Base-by-base conservation (phyloP, 2,888 invertebrate species). In the Caenorhabditis doughertyi region DNA sequence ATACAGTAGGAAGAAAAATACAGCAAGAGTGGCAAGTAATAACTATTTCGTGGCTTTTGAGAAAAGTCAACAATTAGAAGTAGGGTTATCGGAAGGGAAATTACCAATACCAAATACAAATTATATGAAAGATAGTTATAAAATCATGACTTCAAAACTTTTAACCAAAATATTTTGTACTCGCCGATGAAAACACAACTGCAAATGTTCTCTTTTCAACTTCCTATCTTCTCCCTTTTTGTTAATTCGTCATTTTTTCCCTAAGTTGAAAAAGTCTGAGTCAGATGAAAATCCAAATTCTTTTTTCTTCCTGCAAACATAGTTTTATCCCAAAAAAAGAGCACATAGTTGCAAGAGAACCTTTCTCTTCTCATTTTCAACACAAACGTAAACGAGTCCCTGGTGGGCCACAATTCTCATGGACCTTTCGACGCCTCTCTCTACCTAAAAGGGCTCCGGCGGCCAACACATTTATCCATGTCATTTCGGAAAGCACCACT, bases 391-490 rank as follows among this genome's bases (percentile, higher is more conserved):
- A 76, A 76, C 49, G 67, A 49, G 67, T 76, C 76, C 76, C 76
- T 25, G 49, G 76, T 68, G 76, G 49, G 60, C 67, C 60, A 76
- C 68, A 76, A 76, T 76, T 76, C 60, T 68, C 49, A 60, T 76
- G 67, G 76, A 76, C 76, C 76, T 76, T 76, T 76, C 76, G 60
- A 76, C 76, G 76, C 76, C 76, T 76, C n/a, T n/a, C n/a, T n/a
- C 67, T 76, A 76, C 76, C 76, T 76, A 76, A 76, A 76, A 76
- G 49, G 47, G 56, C 56, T 53, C 27, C 56, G 60, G 74, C 74
- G 65, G 51, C 76, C 76, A 51, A 42, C 67, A 67, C 76, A 76
- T 76, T 76, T 53, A 76, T 76, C 76, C 76, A 76, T 76, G 76
- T 76, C 67, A 76, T 67, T 76, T 68, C 18, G 51, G 21, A 74